Conservation (phyloP, 2,888 invertebrate species). For the Agonopterix arenella region DNA sequence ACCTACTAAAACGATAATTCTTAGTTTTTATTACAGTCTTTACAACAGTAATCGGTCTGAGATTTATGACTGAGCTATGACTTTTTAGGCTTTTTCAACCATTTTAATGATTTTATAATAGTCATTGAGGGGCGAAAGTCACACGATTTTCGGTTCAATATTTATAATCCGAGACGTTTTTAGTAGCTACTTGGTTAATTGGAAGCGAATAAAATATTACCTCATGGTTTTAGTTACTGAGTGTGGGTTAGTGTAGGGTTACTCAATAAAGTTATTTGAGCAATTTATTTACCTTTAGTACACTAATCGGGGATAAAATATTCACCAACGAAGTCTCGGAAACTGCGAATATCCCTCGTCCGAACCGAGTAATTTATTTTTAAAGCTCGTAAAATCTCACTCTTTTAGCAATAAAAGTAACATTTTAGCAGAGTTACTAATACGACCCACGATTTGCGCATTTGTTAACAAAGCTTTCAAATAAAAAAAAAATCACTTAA, state of each 20-base stretch:
- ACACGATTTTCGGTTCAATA: conserved; percentile 13
- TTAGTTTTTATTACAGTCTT: conserved; percentile 36
- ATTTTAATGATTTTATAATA: conserved; percentile 44
- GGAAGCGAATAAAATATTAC: too few relatives aligned
- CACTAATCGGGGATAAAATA: conserved; percentile 56
- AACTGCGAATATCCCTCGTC: conserved; percentile 50
- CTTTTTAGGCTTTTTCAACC: conserved; percentile 28
- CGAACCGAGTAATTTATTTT: conserved; percentile 66
- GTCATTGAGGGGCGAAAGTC: conserved; percentile 20
- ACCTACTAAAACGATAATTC: conserved; percentile 13
- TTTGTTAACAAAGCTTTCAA: conserved; percentile 44
- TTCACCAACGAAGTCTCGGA: conserved; percentile 53
- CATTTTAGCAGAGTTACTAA: conserved; percentile 63
- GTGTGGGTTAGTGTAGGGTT: conserved; percentile 12
- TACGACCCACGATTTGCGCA: conserved; percentile 42
- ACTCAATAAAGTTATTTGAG: conserved; percentile 31
- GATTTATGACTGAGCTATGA: conserved; percentile 40
- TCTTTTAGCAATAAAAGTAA: conserved; percentile 69
- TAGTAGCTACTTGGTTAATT: too few relatives aligned
- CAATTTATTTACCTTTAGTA: conserved; percentile 47
- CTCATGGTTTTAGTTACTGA: conserved; percentile 1
- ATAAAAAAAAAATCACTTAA: conserved; percentile 54
- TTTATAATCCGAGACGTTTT: too few relatives aligned
- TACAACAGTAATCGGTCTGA: conserved; percentile 38
- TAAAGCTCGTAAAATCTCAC: conserved; percentile 72